These are phyloP conservation scores for Chloropsis cyanopogon DNA, from an alignment of 2,113 vertebrate species.

Conservation along the genomic window DNA sequence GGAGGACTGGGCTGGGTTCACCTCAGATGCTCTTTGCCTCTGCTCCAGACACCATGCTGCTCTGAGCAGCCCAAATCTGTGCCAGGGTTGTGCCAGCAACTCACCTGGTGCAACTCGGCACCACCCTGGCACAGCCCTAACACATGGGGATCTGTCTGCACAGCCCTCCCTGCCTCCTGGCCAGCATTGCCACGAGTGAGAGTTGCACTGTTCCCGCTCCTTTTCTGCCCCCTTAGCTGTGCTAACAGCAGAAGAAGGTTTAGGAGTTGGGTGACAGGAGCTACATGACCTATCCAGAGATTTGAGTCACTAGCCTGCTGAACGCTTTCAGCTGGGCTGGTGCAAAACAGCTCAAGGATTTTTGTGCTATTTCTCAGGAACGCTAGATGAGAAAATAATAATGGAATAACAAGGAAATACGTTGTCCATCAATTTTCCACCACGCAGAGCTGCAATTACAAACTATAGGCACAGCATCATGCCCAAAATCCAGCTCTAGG, in stretches of 20 bases:
- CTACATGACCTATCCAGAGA: not conserved
- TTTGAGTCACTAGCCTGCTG: not conserved
- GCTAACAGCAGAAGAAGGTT: not conserved
- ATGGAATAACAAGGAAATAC: not conserved
- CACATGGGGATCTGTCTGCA: accelerated
- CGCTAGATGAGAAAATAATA: not conserved
- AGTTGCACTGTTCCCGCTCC: accelerated
- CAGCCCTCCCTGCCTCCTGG: too few species aligned
- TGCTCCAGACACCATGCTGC: accelerated
- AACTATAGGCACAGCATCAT: not conserved
- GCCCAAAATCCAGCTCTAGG: not conserved
- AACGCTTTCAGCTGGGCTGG: not conserved
- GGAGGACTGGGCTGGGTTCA: not conserved
- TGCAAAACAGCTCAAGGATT: not conserved
- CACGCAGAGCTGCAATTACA: not conserved
- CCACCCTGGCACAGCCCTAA: not conserved
- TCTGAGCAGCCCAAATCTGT: not conserved
- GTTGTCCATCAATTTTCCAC: not conserved
- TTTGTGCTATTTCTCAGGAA: not conserved
- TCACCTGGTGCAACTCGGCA: not conserved
- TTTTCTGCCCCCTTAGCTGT: not conserved
- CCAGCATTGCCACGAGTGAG: too few species aligned
- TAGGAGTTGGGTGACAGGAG: not conserved
- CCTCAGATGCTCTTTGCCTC: not conserved
- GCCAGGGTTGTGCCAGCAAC: not conserved